Conservation (phyloP, 2,113 vertebrate species). For the Cromileptes altivelis region DNA sequence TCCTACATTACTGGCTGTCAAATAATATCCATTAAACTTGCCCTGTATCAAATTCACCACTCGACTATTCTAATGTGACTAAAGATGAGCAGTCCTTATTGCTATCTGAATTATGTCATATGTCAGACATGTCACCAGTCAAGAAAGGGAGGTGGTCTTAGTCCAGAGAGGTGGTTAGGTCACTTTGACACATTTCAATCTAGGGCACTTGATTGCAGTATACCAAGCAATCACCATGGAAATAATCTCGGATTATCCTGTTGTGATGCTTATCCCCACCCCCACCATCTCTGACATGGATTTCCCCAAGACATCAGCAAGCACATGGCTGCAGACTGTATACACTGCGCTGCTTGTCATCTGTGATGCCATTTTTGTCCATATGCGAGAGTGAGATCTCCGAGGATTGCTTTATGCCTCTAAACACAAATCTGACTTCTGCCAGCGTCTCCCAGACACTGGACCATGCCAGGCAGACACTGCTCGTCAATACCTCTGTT, state of each 20-base stretch:
- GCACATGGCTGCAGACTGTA: constrained; percentile 45
- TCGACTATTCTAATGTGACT: not conserved
- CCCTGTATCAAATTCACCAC: not conserved
- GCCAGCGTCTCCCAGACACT: constrained; percentile 38
- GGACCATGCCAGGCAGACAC: constrained; percentile 30
- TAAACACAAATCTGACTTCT: constrained; percentile 59
- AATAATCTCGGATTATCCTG: constrained; percentile 82
- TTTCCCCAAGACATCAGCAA: constrained; percentile 72
- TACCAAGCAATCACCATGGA: constrained; percentile 75
- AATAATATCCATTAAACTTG: not conserved
- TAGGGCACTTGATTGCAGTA: constrained; percentile 72
- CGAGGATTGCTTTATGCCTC: constrained; percentile 58
- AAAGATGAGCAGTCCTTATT: not conserved
- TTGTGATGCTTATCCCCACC: constrained; percentile 63
- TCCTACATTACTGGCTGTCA: not conserved
- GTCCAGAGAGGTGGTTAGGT: constrained; percentile 45
- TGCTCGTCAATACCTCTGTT: constrained; percentile 49
- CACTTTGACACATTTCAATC: constrained; percentile 74
- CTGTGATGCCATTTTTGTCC: constrained; percentile 62
- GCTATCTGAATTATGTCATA: constrained; percentile 5
- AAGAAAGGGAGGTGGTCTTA: constrained; percentile 22
- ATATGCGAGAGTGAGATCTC: constrained; percentile 61
- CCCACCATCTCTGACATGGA: constrained; percentile 73
- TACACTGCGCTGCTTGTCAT: constrained; percentile 46
- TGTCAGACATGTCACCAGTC: not conserved